Conservation (phyloP, 2,797 vertebrate genomes). For the Takifugu ocellatus region DNA sequence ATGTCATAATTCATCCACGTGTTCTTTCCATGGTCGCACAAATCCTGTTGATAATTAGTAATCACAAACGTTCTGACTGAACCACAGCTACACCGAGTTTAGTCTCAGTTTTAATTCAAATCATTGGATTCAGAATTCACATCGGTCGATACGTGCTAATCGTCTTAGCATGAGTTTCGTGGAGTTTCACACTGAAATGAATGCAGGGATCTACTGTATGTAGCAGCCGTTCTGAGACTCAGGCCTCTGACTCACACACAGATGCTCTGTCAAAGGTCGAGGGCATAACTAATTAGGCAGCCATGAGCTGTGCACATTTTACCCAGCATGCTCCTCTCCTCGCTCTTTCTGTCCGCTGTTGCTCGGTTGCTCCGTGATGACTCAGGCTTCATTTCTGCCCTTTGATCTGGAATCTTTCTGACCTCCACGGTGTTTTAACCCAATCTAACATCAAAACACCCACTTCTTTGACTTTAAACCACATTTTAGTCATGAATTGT, state of each 20-base stretch:
- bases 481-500: conserved; percentile 43
- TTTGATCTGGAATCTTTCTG: conserved; percentile 40
- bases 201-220: too few relatives aligned
- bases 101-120: too few relatives aligned
- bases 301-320: conserved; percentile 6
- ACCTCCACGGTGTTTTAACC: conserved; percentile 16
- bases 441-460: conserved; percentile 40
- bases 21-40: too few relatives aligned
- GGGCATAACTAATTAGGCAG: conserved; percentile 28
- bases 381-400: conserved; percentile 26
- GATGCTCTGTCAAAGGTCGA: conserved; percentile 1
- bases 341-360: not conserved
- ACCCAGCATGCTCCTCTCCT: not conserved
- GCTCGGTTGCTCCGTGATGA: conserved; percentile 10
- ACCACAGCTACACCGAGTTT: too few relatives aligned
- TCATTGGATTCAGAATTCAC: too few relatives aligned
- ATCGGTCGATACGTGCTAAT: too few relatives aligned
- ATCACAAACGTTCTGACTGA: too few relatives aligned
- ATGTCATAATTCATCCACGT: too few relatives aligned
- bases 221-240: not conserved
- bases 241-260: not conserved
- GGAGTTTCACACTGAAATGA: too few relatives aligned
- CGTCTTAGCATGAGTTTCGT: too few relatives aligned
- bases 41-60: too few relatives aligned
- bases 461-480: conserved; percentile 39